These are phyloP conservation scores for Labeo calbasu DNA, from an alignment of 2,797 vertebrate genomes.

Conservation along the genomic window DNA sequence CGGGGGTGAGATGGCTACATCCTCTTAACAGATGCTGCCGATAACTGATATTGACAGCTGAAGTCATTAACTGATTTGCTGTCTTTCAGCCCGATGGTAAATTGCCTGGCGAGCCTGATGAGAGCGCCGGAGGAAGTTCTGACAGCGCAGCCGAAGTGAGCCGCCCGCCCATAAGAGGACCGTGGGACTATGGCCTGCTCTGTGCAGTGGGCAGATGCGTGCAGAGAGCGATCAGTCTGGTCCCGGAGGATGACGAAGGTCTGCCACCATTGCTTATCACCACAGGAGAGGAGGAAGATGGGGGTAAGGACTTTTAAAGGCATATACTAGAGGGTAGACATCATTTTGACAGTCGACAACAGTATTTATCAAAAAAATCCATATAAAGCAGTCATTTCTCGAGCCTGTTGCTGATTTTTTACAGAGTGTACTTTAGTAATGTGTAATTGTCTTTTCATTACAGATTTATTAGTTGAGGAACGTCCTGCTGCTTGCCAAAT, in stretches of 20 bases:
- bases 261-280: constrained; percentile 89
- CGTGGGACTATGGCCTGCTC: constrained; percentile 82
- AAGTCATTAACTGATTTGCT: constrained; percentile 17
- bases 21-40: constrained; percentile 10
- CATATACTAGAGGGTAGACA: neutral
- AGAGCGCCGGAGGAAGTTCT: constrained; percentile 23
- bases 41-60: neutral
- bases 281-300: constrained; percentile 76
- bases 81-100: constrained; percentile 62
- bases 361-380: neutral
- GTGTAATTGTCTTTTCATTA: constrained; percentile 7
- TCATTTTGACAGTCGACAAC: neutral
- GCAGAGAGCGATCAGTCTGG: constrained; percentile 77
- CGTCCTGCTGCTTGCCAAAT: constrained; percentile 84
- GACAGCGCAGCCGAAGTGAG: constrained; percentile 52
- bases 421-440: neutral
- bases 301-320: constrained; percentile 74
- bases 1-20: constrained; percentile 47
- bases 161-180: constrained; percentile 65
- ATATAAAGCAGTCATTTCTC: neutral
- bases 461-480: constrained; percentile 85
- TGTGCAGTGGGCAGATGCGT: constrained; percentile 81
- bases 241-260: constrained; percentile 81
- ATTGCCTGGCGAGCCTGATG: constrained; percentile 33
- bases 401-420: neutral